These are phyloP conservation scores for Mythimna lalbum DNA, from an alignment of 2,888 invertebrate species.

Conservation along the genomic window DNA sequence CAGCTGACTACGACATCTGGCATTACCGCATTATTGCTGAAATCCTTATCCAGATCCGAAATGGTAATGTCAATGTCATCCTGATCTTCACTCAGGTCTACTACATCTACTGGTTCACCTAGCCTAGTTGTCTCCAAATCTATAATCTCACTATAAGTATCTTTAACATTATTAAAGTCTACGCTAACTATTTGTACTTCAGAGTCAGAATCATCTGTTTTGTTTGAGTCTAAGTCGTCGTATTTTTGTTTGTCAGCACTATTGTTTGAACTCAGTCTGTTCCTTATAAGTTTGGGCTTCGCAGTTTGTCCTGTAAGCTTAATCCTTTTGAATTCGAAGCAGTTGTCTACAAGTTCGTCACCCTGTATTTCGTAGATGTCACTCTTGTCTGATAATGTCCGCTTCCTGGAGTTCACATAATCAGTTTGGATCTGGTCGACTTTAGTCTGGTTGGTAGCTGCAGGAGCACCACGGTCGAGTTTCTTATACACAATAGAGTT, in stretches of 20 bases:
- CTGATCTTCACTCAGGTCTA: constrained; percentile 82
- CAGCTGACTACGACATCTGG: constrained; percentile 87
- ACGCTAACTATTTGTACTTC: constrained; percentile 85
- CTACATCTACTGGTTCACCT: constrained; percentile 78
- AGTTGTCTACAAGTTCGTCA: constrained; percentile 83
- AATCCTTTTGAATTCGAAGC: constrained; percentile 84
- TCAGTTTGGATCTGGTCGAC: constrained; percentile 72
- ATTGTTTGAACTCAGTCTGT: constrained; percentile 75
- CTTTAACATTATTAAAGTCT: constrained; percentile 67
- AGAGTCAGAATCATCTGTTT: constrained; percentile 80
- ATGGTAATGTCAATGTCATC: constrained; percentile 76
- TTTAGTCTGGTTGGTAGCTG: constrained; percentile 69
- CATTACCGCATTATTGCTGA: constrained; percentile 77
- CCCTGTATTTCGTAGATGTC: constrained; percentile 81
- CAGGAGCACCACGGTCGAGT: constrained; percentile 74
- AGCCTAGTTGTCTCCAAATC: constrained; percentile 77
- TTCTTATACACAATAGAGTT: constrained; percentile 87
- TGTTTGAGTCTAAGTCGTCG: constrained; percentile 68
- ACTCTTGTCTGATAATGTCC: constrained; percentile 83
- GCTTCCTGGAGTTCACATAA: constrained; percentile 77
- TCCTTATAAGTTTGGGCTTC: constrained; percentile 83
- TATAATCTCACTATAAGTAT: constrained; percentile 78
- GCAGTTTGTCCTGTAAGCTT: constrained; percentile 78
- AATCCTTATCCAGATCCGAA: constrained; percentile 76
- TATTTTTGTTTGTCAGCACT: constrained; percentile 63